Conservation (phyloP, 2,797 vertebrate genomes). For the Poecilia gillii region DNA sequence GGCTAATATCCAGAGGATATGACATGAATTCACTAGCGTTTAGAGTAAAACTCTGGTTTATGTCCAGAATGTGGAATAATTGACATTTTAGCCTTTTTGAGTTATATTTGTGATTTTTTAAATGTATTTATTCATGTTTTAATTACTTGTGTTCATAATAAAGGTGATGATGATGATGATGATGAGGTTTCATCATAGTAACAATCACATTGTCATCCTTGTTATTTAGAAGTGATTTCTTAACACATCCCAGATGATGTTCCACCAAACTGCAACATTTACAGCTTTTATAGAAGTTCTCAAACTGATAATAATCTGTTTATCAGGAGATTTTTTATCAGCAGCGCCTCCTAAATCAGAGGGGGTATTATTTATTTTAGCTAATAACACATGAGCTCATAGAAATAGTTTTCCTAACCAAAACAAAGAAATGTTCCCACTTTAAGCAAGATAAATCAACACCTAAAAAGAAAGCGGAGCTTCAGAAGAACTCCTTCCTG, state of each 20-base stretch:
- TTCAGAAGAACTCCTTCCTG: not conserved
- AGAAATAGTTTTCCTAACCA: not conserved
- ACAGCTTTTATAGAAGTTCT: not conserved
- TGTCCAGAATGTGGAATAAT: too few relatives aligned
- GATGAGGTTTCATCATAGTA: not conserved
- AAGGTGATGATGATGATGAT: too few relatives aligned
- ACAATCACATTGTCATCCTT: too few relatives aligned
- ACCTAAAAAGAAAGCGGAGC: not conserved
- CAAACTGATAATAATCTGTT: not conserved
- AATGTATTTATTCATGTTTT: too few relatives aligned
- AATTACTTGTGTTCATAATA: too few relatives aligned
- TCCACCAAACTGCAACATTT: not conserved
- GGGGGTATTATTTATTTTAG: not conserved
- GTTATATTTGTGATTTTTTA: too few relatives aligned
- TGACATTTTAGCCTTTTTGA: too few relatives aligned
- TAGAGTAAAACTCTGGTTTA: too few relatives aligned
- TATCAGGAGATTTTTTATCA: not conserved
- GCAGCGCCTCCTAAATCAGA: not conserved
- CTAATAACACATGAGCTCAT: not conserved
- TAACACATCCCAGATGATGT: not conserved
- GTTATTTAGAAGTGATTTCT: not conserved
- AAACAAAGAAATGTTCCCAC: not conserved
- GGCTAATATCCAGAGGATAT: too few relatives aligned
- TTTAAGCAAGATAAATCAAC: not conserved
- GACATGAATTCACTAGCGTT: rapidly evolving